Evolutionary conservation across 2,113 vertebrate species (phyloP).

Genomic region (Phocoena phocoena): DNA sequence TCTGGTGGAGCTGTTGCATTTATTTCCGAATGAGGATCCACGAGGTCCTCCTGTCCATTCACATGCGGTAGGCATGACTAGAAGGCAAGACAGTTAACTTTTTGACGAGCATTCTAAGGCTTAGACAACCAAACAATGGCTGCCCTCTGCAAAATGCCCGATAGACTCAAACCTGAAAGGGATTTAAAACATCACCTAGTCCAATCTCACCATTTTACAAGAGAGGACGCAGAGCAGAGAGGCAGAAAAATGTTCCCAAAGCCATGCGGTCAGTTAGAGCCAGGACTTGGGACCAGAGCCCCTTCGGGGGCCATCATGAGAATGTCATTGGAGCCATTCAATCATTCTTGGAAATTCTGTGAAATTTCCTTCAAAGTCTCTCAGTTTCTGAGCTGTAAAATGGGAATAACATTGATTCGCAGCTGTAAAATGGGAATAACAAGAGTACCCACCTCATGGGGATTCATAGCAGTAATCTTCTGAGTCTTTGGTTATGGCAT

Average conservation of each 20-base stretch:
- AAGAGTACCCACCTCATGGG: background rate
- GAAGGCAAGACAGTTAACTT: background rate
- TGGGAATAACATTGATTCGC: background rate
- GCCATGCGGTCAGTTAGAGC: background rate
- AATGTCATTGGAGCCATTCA: background rate
- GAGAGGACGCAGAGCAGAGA: background rate
- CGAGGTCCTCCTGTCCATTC: background rate
- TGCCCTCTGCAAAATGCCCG: background rate
- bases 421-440: background rate
- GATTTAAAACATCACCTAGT: background rate
- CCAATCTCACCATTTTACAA: background rate
- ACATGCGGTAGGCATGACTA: accelerated
- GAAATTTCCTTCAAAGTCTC: background rate
- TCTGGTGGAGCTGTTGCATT: background rate
- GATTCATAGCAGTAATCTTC: background rate
- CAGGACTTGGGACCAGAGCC: background rate
- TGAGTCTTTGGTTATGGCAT: background rate
- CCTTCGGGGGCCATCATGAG: background rate
- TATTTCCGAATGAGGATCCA: background rate
- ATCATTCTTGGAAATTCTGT: background rate
- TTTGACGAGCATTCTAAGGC: background rate
- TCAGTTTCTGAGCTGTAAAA: background rate
- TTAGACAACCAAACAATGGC: background rate
- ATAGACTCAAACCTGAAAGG: background rate
- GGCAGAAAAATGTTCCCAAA: background rate